phyloP scores from a whole-genome alignment of 1,140 invertebrate species.

The Lepidurus apus region DNA sequence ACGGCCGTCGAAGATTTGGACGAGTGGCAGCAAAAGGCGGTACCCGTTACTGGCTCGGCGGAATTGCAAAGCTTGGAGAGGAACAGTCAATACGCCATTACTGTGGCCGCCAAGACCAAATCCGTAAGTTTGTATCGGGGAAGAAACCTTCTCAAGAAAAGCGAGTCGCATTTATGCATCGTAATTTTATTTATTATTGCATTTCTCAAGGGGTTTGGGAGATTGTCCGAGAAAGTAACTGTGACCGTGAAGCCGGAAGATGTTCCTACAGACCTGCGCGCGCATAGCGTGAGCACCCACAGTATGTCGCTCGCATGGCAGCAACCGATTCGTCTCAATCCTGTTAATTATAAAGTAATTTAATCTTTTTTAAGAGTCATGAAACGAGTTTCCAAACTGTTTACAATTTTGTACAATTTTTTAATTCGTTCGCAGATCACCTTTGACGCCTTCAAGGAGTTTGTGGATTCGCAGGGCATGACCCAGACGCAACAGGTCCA shows the following conservation, averaged over 20 bases:
- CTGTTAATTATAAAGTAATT: constrained; percentile 70
- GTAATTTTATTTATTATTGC: not conserved
- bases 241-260: constrained; percentile 87
- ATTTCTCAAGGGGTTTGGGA: constrained; percentile 46
- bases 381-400: not conserved
- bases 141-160: not conserved
- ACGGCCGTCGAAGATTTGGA: constrained; percentile 87
- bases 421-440: constrained; percentile 55
- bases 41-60: constrained; percentile 79
- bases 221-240: constrained; percentile 59
- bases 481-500: constrained; percentile 80
- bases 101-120: constrained; percentile 77
- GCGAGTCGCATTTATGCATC: not conserved
- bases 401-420: not conserved
- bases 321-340: constrained; percentile 81
- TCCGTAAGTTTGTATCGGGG: constrained; percentile 39
- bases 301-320: constrained; percentile 89
- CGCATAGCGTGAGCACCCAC: constrained; percentile 80
- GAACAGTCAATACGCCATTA: constrained; percentile 85
- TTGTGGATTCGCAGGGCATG: constrained; percentile 87
- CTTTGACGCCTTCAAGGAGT: constrained; percentile 89
- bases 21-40: constrained; percentile 78
- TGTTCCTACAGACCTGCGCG: constrained; percentile 77
- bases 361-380: not conserved
- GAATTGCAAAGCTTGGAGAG: constrained; percentile 86